phyloP scores from a whole-genome alignment of 53 echinoderm and acorn worm genomes.

The Henricia sp. region DNA sequence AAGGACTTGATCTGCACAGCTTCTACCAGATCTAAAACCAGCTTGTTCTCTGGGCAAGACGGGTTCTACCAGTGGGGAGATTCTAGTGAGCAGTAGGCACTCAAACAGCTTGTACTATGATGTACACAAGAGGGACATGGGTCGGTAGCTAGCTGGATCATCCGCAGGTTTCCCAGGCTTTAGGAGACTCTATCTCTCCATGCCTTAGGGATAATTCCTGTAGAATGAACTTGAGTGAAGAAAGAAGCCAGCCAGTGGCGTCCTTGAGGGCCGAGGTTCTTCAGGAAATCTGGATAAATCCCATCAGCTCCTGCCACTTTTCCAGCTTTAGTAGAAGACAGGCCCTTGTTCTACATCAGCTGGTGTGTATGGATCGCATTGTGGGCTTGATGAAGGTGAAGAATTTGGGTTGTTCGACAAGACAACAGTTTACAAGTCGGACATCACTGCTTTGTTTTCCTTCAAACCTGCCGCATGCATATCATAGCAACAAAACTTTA shows the following conservation, averaged over 20 bases:
- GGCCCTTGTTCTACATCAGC: slow-evolving; percentile 15
- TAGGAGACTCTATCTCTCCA: slow-evolving; percentile 1
- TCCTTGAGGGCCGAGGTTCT: slow-evolving; percentile 14
- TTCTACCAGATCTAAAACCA: slow-evolving; percentile 28
- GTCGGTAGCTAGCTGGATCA: slow-evolving; percentile 27
- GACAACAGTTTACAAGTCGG: too few species aligned
- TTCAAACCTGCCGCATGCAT: too few species aligned
- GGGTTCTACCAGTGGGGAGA: slow-evolving; percentile 1
- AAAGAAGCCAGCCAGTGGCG: not conserved
- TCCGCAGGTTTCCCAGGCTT: not conserved
- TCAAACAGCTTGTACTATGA: slow-evolving; percentile 26
- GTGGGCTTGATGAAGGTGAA: too few species aligned
- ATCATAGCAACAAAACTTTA: too few species aligned
- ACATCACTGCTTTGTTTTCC: too few species aligned
- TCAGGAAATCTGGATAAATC: not conserved
- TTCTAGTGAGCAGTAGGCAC: slow-evolving; percentile 5
- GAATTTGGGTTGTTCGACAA: too few species aligned
- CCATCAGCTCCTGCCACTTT: not conserved
- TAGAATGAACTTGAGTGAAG: not conserved
- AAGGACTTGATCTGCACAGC: slow-evolving; percentile 24
- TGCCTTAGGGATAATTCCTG: not conserved
- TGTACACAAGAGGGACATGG: slow-evolving; percentile 7
- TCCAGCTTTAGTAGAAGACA: slow-evolving; percentile 19
- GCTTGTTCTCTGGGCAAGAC: slow-evolving; percentile 13
- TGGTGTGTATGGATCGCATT: not conserved